A percentile compares a stretch with the other conserved stretches of the same genome.
Conservation (phyloP, 2,888 invertebrate species). For the Tricholauxania praeusta region DNA sequence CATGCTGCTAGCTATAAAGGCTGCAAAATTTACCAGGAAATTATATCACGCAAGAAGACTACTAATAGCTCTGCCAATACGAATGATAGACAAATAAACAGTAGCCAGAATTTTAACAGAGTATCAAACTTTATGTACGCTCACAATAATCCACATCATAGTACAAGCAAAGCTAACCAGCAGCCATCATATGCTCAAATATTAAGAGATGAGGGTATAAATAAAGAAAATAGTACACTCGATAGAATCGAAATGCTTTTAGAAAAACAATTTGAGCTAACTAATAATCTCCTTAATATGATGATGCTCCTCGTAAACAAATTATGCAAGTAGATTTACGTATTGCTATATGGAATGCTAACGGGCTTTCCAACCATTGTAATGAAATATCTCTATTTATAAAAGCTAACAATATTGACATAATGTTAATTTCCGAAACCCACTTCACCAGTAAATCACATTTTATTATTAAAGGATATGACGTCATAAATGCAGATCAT, state of each 20-base stretch:
- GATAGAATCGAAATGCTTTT: neutral
- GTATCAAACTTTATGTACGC: neutral
- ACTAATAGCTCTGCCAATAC: neutral
- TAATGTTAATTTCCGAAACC: conserved; percentile 37
- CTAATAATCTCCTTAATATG: conserved; percentile 24
- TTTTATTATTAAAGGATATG: conserved; percentile 39
- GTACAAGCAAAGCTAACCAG: too few relatives aligned
- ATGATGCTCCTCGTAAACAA: conserved; percentile 20
- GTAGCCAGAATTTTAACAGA: neutral
- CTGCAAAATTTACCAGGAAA: conserved; percentile 18
- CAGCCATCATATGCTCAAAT: conserved; percentile 1
- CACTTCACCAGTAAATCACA: conserved; percentile 39
- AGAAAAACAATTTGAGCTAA: neutral
- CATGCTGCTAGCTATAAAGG: conserved; percentile 33
- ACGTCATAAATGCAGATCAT: conserved; percentile 34
- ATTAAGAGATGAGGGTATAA: neutral
- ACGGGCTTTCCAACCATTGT: too few relatives aligned
- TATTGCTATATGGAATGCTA: conserved; percentile 8
- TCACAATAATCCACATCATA: too few relatives aligned
- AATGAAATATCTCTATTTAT: too few relatives aligned
- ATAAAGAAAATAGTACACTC: neutral
- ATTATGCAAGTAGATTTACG: conserved; percentile 33
- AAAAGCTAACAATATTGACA: too few relatives aligned
- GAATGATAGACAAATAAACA: neutral
- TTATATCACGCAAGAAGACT: neutral